phyloP scores from a whole-genome alignment of 2,888 invertebrate genomes.

The Pantelozetes paolii region DNA sequence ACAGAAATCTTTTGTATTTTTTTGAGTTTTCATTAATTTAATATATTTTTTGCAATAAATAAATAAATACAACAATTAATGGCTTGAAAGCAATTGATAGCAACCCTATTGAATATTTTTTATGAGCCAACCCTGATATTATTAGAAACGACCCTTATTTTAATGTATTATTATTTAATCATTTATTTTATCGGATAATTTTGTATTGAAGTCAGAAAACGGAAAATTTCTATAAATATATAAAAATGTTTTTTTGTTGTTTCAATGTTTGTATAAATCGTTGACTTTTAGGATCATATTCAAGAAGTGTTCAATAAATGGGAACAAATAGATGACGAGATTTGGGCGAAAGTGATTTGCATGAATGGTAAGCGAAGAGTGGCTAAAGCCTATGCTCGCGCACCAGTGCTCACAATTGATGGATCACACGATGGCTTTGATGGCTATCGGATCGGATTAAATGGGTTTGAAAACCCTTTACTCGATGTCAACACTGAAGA shows the following conservation, averaged over 20 bases:
- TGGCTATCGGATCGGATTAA: constrained; percentile 94
- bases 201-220: too few species aligned
- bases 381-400: constrained; percentile 93
- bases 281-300: constrained; percentile 83
- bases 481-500: constrained; percentile 90
- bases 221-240: too few species aligned
- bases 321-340: constrained; percentile 94
- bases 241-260: not conserved
- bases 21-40: too few species aligned
- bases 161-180: too few species aligned
- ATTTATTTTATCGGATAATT: too few species aligned
- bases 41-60: too few species aligned
- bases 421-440: constrained; percentile 94
- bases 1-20: too few species aligned
- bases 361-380: constrained; percentile 91
- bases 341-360: constrained; percentile 98
- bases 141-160: too few species aligned
- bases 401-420: constrained; percentile 90
- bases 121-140: too few species aligned
- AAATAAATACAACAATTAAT: too few species aligned
- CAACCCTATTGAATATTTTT: too few species aligned
- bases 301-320: constrained; percentile 94
- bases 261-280: not conserved
- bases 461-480: constrained; percentile 93
- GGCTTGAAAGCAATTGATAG: too few species aligned